Conservation (phyloP, 2,888 invertebrate genomes). For the Yponomeuta sedellus region DNA sequence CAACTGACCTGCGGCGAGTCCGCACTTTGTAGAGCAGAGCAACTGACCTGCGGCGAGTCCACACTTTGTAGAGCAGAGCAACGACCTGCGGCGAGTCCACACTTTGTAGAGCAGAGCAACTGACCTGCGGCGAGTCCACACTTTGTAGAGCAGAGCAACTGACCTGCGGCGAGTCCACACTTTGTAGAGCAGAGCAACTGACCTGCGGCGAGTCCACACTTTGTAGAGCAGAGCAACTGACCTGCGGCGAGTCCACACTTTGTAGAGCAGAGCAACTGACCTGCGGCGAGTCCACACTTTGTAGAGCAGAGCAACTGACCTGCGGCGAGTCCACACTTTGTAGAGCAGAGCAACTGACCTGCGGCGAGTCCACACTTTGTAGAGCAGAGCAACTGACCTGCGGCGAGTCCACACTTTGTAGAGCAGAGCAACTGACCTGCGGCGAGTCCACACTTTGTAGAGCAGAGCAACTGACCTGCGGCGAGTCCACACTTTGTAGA, state of each 20-base stretch:
- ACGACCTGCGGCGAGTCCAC: conserved; percentile 43
- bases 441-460: too few relatives aligned
- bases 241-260: too few relatives aligned
- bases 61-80: conserved; percentile 43
- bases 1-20: conserved; percentile 45
- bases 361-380: too few relatives aligned
- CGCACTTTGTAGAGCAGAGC: conserved; percentile 44
- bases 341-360: conserved; percentile 59
- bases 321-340: too few relatives aligned
- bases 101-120: conserved; percentile 40
- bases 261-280: conserved; percentile 55
- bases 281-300: too few relatives aligned
- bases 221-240: conserved; percentile 46
- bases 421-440: conserved; percentile 57
- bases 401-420: too few relatives aligned
- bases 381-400: conserved; percentile 57
- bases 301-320: conserved; percentile 55
- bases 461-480: conserved; percentile 57
- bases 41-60: conserved; percentile 44
- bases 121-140: too few relatives aligned
- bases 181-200: too few relatives aligned
- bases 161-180: too few relatives aligned
- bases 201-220: too few relatives aligned
- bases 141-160: too few relatives aligned
- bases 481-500: too few relatives aligned